Conservation (phyloP, 2,113 vertebrate genomes). For the Nipponia nippon region DNA sequence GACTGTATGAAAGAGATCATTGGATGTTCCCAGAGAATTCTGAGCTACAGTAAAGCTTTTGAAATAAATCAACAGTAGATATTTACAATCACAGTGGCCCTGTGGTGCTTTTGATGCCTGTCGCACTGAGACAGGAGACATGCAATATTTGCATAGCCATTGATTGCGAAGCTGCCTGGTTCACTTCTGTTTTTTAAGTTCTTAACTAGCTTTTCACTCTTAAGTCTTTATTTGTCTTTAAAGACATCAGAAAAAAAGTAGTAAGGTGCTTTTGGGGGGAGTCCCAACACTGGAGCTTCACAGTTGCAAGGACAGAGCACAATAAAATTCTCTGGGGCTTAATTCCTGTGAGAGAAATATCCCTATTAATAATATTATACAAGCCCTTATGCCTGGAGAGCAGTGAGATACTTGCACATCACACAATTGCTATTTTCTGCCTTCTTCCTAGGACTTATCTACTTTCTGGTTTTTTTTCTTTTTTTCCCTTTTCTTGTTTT, state of each 20-base stretch:
- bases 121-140: not conserved
- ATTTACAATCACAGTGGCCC: not conserved
- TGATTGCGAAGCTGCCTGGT: not conserved
- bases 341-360: not conserved
- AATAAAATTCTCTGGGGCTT: not conserved
- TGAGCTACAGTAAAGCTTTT: not conserved
- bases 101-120: not conserved
- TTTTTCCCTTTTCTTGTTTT: not conserved
- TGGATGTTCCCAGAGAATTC: not conserved
- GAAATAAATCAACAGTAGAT: not conserved
- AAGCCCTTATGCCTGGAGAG: not conserved
- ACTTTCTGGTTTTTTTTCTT: not conserved
- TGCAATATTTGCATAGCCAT: not conserved
- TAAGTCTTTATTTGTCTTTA: not conserved
- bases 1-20: not conserved
- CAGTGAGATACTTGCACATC: not conserved
- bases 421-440: not conserved
- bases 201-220: not conserved
- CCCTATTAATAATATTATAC: not conserved
- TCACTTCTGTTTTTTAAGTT: not conserved
- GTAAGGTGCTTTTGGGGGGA: not conserved
- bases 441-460: not conserved
- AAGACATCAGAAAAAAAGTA: not conserved
- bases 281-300: not conserved
- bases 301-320: not conserved